Evolutionary conservation across 2,888 invertebrate genomes (phyloP).

Genomic region (Acleris cristana): DNA sequence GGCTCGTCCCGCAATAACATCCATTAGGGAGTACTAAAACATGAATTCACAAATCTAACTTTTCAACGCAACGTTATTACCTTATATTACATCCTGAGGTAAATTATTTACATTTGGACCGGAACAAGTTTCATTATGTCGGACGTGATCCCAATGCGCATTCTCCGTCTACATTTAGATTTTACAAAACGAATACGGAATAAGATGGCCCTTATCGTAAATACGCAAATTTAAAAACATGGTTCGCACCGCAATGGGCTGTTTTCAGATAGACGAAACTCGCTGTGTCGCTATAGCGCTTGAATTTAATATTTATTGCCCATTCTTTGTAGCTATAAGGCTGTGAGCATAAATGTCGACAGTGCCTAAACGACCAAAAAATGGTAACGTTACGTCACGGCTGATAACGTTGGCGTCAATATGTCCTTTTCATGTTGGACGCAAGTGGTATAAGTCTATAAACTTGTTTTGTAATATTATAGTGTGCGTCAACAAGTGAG

Average conservation of each 20-base stretch:
- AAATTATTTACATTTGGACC: conserved; percentile 37
- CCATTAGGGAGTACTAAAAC: not conserved
- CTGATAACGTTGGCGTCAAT: too few species aligned
- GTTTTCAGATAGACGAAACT: conserved; percentile 5
- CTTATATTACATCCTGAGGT: conserved; percentile 4
- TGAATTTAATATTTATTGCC: conserved; percentile 12
- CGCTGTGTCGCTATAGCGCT: not conserved
- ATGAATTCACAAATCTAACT: conserved; percentile 23
- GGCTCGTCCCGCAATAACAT: too few species aligned
- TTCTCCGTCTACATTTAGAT: conserved; percentile 29
- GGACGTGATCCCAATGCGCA: conserved; percentile 47
- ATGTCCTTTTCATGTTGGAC: too few species aligned
- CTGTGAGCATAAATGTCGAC: not conserved
- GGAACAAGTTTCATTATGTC: conserved; percentile 50
- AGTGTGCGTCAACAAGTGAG: conserved; percentile 3
- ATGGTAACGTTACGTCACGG: too few species aligned
- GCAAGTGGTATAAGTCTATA: too few species aligned
- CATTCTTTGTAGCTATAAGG: not conserved
- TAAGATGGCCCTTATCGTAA: conserved; percentile 19
- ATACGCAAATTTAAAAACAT: conserved; percentile 12
- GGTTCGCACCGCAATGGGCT: conserved; percentile 3
- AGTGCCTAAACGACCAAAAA: too few species aligned
- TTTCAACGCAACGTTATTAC: conserved; percentile 13
- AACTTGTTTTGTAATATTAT: too few species aligned
- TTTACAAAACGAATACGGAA: conserved; percentile 31